phyloP scores from a whole-genome alignment of 2,888 invertebrate species.

The Thyatira batis region DNA sequence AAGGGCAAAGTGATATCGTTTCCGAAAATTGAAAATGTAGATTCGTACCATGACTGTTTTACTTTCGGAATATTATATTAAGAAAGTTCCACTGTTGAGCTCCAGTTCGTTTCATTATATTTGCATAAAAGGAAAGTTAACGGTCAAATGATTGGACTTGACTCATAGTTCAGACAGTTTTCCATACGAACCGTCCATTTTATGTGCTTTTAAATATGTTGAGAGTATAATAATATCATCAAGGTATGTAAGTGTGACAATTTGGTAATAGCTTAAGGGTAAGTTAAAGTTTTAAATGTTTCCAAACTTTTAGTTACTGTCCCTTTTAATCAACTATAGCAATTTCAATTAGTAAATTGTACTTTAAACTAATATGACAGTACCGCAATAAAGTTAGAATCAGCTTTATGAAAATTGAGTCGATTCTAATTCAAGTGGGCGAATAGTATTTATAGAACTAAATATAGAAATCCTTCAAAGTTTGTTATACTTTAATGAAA shows the following conservation, averaged over 20 bases:
- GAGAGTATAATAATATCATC: constrained; percentile 2
- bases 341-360: no score
- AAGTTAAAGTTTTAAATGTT: no score
- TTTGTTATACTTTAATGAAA: no score
- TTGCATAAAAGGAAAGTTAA: constrained; percentile 58
- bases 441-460: no score
- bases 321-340: no score
- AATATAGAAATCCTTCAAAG: no score
- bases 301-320: no score
- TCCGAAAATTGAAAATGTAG: constrained; percentile 48
- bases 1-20: constrained; percentile 29
- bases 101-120: constrained; percentile 49
- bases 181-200: constrained; percentile 20
- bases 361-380: no score
- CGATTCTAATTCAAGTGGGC: no score
- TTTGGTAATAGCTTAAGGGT: background rate
- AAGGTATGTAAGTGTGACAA: background rate
- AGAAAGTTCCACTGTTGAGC: constrained; percentile 47
- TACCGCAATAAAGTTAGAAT: no score
- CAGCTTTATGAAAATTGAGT: no score
- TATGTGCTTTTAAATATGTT: constrained; percentile 16
- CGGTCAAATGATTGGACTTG: constrained; percentile 41
- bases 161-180: constrained; percentile 27
- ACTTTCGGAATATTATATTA: constrained; percentile 60
- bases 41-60: constrained; percentile 43